phyloP scores from a whole-genome alignment of 2,113 vertebrate species.

The Dolichotis patagonum region DNA sequence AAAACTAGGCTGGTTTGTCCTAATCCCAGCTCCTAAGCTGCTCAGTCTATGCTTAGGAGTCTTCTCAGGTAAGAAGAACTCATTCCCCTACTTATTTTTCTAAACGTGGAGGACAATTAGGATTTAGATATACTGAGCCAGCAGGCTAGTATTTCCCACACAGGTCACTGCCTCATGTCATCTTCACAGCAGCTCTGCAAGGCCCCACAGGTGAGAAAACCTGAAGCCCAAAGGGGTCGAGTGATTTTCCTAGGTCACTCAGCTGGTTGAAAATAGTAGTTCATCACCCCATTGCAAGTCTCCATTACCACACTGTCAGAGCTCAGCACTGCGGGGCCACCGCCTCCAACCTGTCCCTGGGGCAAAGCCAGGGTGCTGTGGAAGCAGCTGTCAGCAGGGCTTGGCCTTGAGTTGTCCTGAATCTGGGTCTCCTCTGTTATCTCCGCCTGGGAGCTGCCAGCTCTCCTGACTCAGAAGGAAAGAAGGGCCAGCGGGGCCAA shows the following conservation, averaged over 20 bases:
- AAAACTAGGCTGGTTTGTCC: not conserved
- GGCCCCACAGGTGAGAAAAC: slow-evolving; percentile 33
- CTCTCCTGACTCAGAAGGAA: not conserved
- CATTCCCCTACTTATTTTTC: not conserved
- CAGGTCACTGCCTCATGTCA: too few relatives aligned
- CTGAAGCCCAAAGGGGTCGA: slow-evolving; percentile 12
- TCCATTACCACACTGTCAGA: not conserved
- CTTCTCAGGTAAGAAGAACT: not conserved
- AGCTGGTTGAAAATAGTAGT: not conserved
- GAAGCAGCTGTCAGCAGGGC: not conserved
- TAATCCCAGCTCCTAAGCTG: not conserved
- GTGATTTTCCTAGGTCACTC: not conserved
- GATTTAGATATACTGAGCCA: not conserved
- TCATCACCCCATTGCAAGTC: not conserved
- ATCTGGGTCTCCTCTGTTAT: not conserved
- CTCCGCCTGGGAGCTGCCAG: not conserved
- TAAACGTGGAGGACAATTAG: not conserved
- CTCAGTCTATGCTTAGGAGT: not conserved
- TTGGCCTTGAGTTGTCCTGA: not conserved
- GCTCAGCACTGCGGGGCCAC: not conserved
- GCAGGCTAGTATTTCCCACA: not conserved
- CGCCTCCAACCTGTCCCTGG: not conserved
- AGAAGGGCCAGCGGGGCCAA: not conserved
- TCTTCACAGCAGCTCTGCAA: not conserved
- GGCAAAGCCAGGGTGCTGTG: not conserved